Evolutionary conservation across 2,113 vertebrate genomes (phyloP).

Genomic region (Carettochelys insculpta): DNA sequence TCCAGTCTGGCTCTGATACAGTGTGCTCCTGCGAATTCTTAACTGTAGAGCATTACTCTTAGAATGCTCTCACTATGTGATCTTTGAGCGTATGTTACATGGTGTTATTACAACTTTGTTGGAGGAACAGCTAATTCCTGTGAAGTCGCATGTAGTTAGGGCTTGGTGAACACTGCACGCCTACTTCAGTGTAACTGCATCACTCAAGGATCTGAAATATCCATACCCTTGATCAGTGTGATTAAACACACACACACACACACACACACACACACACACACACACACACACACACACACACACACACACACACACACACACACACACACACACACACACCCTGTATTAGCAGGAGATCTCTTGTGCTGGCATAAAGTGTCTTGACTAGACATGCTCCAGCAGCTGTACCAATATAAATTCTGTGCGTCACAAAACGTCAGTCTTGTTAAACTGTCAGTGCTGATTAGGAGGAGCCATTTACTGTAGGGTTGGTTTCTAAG

Average conservation of each 20-base stretch:
- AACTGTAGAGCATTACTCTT: neutral
- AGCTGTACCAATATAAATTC: no score
- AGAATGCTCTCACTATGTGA: neutral
- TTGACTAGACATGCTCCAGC: no score
- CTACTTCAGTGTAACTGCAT: neutral
- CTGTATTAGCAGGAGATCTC: no score
- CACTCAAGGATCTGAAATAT: no score
- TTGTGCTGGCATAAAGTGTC: no score
- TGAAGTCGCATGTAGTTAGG: accelerated
- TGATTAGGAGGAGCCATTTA: neutral
- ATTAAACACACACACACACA: no score
- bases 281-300: no score
- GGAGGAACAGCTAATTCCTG: neutral
- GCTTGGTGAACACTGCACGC: neutral
- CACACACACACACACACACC: no score
- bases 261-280: no score
- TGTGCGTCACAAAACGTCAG: neutral
- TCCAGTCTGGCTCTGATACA: neutral
- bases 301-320: no score
- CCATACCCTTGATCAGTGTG: no score
- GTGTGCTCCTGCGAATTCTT: neutral
- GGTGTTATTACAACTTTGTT: accelerated
- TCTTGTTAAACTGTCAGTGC: neutral
- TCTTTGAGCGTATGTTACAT: neutral
- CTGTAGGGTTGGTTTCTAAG: neutral